These are phyloP conservation scores for Syndactyla subalaris DNA, from an alignment of 2,797 vertebrate genomes.

Conservation along the genomic window DNA sequence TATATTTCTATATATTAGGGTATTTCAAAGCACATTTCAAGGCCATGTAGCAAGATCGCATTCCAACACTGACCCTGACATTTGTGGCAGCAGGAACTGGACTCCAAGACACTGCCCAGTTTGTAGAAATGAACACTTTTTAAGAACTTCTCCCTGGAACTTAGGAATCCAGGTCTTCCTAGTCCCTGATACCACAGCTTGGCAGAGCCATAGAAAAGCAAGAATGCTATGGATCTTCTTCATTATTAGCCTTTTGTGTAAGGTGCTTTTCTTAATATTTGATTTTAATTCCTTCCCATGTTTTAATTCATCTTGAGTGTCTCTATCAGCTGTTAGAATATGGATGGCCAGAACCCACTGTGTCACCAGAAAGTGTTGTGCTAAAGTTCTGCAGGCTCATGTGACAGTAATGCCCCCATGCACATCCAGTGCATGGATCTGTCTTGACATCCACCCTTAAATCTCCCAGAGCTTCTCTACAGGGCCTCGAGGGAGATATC, in stretches of 20 bases:
- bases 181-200: neutral
- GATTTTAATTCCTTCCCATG: neutral
- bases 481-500: neutral
- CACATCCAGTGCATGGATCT: neutral
- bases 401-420: neutral
- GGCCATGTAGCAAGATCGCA: neutral
- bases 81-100: neutral
- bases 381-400: neutral
- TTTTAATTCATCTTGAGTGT: neutral
- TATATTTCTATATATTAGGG: neutral
- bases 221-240: neutral
- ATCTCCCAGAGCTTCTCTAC: constrained; percentile 25
- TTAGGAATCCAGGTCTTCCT: neutral
- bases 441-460: constrained; percentile 31
- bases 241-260: neutral
- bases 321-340: neutral
- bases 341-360: neutral
- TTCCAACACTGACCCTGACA: neutral
- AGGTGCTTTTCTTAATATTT: neutral
- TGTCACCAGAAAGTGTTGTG: neutral
- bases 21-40: neutral
- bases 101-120: neutral
- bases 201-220: neutral
- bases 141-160: neutral
- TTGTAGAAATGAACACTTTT: neutral